Evolutionary conservation across 2,797 vertebrate species (phyloP).

Genomic region (Gambelia wislizenii): DNA sequence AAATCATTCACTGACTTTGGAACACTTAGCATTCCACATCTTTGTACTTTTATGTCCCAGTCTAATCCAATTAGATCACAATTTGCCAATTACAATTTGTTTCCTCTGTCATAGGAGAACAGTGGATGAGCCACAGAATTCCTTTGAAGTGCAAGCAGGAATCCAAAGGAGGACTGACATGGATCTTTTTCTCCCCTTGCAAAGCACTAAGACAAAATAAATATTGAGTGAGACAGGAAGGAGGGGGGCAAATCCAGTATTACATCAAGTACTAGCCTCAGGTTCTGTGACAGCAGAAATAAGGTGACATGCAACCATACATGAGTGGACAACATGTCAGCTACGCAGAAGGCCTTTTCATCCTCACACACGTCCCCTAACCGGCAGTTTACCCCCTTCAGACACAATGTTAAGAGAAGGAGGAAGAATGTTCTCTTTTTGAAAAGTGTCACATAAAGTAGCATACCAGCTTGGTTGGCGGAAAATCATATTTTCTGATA

Average conservation of each 20-base stretch:
- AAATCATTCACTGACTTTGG: neutral
- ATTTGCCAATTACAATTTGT: neutral
- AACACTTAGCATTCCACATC: neutral
- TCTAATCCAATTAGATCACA: neutral
- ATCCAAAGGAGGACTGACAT: conserved; percentile 19
- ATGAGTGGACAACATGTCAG: conserved; percentile 87
- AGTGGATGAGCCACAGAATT: neutral
- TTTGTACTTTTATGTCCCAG: neutral
- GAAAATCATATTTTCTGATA: conserved; percentile 81
- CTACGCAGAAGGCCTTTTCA: conserved; percentile 79
- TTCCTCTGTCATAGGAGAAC: neutral
- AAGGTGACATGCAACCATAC: conserved; percentile 75
- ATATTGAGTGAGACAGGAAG: conserved; percentile 61
- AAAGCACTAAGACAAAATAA: conserved; percentile 67
- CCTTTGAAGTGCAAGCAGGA: conserved; percentile 6
- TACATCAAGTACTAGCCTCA: conserved; percentile 68
- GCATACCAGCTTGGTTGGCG: conserved; percentile 72
- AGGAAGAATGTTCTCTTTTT: conserved; percentile 86
- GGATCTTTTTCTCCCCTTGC: conserved; percentile 41
- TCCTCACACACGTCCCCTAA: conserved; percentile 75
- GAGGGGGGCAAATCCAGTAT: conserved; percentile 58
- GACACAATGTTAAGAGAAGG: conserved; percentile 84
- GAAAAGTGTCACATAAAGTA: conserved; percentile 80
- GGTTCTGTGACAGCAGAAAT: conserved; percentile 69
- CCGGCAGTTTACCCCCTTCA: conserved; percentile 79